These are phyloP conservation scores for Myotis davidii DNA, from an alignment of 2,113 vertebrate species.

Conservation along the genomic window DNA sequence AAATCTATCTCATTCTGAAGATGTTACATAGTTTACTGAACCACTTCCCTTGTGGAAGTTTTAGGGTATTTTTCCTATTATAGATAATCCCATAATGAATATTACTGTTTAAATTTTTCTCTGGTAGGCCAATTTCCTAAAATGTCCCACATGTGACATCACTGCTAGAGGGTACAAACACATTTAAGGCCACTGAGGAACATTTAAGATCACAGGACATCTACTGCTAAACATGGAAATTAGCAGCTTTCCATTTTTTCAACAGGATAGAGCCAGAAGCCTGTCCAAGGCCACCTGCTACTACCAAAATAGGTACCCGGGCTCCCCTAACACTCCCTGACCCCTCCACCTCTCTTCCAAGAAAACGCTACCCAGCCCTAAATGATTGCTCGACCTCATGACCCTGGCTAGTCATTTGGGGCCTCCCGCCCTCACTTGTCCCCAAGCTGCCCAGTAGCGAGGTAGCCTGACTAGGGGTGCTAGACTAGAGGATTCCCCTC, in stretches of 20 bases:
- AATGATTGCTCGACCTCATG: neutral
- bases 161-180: neutral
- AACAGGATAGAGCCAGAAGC: neutral
- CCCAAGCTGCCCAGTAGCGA: neutral
- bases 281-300: neutral
- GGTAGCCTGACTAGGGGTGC: neutral
- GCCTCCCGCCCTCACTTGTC: neutral
- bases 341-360: fast-evolving
- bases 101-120: neutral
- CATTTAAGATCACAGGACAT: constrained; percentile 7
- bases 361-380: neutral
- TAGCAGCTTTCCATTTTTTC: neutral
- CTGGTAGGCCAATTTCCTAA: neutral
- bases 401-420: neutral
- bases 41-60: neutral
- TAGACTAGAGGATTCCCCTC: neutral
- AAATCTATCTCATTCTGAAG: neutral
- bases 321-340: neutral
- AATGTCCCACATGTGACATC: neutral
- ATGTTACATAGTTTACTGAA: constrained; percentile 12
- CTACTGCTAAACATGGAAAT: neutral
- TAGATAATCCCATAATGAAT: constrained; percentile 1
- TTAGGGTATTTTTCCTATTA: constrained; percentile 9
- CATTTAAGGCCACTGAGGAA: neutral
- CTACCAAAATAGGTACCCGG: neutral